Conservation (phyloP, 2,888 invertebrate genomes). For the Autographa gamma region DNA sequence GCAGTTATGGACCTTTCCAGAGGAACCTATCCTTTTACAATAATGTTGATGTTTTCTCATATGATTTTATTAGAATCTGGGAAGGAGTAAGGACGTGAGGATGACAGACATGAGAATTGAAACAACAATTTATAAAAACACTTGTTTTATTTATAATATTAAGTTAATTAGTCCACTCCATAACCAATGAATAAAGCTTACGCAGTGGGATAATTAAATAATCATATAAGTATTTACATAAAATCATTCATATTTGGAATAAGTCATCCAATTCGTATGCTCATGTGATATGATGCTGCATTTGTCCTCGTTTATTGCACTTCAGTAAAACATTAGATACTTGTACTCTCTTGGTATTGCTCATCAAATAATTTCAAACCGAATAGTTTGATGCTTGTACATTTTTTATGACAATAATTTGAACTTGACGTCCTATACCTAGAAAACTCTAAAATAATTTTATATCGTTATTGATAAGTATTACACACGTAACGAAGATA, state of each 20-base stretch:
- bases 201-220: conserved; percentile 76
- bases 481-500: conserved; percentile 30
- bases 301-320: conserved; percentile 68
- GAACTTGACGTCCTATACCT: conserved; percentile 71
- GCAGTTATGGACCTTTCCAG: too few relatives aligned
- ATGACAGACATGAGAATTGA: conserved; percentile 25
- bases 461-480: conserved; percentile 34
- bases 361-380: conserved; percentile 73
- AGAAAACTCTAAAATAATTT: conserved; percentile 61
- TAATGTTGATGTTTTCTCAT: too few relatives aligned
- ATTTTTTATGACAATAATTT: conserved; percentile 70
- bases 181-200: conserved; percentile 81
- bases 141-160: conserved; percentile 61
- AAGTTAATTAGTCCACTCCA: conserved; percentile 79
- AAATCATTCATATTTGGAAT: conserved; percentile 69
- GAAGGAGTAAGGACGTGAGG: too few relatives aligned
- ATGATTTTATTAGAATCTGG: too few relatives aligned
- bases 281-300: conserved; percentile 74
- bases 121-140: conserved; percentile 58
- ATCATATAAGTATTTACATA: conserved; percentile 68
- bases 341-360: conserved; percentile 83
- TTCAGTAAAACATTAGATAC: conserved; percentile 63
- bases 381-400: conserved; percentile 71
- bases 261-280: conserved; percentile 67
- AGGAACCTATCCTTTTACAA: too few relatives aligned